phyloP scores from a whole-genome alignment of 2,113 vertebrate genomes.

The Sminthopsis crassicaudata region DNA sequence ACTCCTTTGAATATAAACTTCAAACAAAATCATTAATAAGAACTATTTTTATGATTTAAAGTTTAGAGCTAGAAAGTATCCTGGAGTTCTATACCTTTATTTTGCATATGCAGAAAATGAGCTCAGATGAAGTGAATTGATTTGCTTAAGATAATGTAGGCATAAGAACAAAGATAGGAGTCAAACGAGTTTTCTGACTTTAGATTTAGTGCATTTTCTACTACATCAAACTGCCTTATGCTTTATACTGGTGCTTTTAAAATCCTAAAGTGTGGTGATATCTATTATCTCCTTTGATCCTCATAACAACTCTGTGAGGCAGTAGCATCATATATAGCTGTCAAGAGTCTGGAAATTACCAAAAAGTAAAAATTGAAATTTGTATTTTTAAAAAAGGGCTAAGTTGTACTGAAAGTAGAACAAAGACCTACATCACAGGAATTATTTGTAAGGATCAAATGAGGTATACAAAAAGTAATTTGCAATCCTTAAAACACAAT shows the following conservation, averaged over 20 bases:
- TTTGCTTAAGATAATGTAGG: neutral
- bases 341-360: neutral
- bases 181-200: neutral
- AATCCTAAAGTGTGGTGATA: constrained; percentile 32
- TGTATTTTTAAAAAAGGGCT: constrained; percentile 10
- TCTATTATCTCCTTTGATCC: neutral
- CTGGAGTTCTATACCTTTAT: neutral
- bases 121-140: neutral
- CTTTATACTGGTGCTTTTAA: neutral
- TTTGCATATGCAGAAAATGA: neutral
- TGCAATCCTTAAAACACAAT: neutral
- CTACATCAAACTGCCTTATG: neutral
- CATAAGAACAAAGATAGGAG: neutral
- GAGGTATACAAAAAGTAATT: neutral
- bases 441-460: neutral
- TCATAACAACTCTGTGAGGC: neutral
- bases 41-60: neutral
- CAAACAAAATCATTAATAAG: neutral
- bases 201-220: neutral
- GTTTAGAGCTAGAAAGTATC: neutral
- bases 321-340: neutral
- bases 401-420: neutral
- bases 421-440: neutral
- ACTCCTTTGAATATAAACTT: neutral
- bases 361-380: neutral